A percentile compares a stretch with the other conserved stretches of the same genome.
phyloP scores from a whole-genome alignment of 2,113 vertebrate genomes.

The Seriola quinqueradiata region DNA sequence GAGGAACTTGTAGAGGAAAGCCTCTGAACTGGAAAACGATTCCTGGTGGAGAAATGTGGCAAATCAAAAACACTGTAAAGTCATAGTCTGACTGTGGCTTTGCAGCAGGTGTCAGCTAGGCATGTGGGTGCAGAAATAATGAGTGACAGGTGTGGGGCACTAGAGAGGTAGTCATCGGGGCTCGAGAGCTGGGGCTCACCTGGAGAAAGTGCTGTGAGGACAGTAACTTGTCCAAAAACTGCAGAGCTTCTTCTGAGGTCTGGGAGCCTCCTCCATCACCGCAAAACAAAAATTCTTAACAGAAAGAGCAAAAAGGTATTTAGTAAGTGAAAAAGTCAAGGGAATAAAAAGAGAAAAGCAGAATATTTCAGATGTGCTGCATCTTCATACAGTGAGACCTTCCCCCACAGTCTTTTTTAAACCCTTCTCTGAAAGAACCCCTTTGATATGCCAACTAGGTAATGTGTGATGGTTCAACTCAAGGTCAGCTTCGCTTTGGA shows the following conservation, averaged over 20 bases:
- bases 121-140: background rate
- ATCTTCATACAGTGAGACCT: conserved; percentile 16
- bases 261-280: conserved; percentile 76
- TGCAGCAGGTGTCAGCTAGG: background rate
- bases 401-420: conserved; percentile 8
- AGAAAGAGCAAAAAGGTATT: conserved; percentile 45
- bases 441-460: conserved; percentile 56
- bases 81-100: conserved; percentile 5
- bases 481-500: conserved; percentile 48
- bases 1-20: conserved; percentile 92
- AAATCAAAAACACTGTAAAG: background rate
- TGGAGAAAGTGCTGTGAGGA: conserved; percentile 91
- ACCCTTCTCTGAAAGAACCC: background rate
- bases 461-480: conserved; percentile 40
- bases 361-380: background rate
- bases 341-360: conserved; percentile 47
- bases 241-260: conserved; percentile 82
- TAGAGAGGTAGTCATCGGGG: background rate
- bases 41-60: conserved; percentile 83
- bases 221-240: conserved; percentile 88
- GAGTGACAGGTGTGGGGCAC: background rate
- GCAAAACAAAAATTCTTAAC: conserved; percentile 89
- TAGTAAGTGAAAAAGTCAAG: conserved; percentile 5
- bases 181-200: conserved; percentile 78
- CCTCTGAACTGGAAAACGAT: conserved; percentile 90